A percentile compares a stretch with the other conserved stretches of the same genome.
These are phyloP conservation scores for Bubo bubo DNA, from an alignment of 2,113 vertebrate genomes.

Conservation along the genomic window DNA sequence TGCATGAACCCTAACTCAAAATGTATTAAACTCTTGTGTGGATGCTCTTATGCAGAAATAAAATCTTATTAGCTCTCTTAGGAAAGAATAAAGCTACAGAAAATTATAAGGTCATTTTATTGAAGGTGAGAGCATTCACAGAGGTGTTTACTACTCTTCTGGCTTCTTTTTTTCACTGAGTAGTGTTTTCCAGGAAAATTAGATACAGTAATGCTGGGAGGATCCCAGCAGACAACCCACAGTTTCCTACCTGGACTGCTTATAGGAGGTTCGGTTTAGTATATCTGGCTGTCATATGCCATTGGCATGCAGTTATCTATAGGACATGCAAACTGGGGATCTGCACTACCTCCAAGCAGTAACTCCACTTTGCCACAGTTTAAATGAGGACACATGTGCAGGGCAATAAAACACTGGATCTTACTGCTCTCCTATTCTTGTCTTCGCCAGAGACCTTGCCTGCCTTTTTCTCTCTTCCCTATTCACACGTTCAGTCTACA, in stretches of 20 bases:
- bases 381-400: not conserved
- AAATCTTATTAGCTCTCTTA: not conserved
- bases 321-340: not conserved
- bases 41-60: not conserved
- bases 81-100: not conserved
- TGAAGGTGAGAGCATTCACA: not conserved
- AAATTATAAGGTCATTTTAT: not conserved
- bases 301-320: not conserved
- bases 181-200: not conserved
- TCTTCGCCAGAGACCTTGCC: not conserved
- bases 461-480: not conserved
- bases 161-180: not conserved
- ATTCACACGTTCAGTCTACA: not conserved
- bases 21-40: not conserved
- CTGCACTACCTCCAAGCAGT: not conserved
- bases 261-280: not conserved
- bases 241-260: not conserved
- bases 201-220: not conserved
- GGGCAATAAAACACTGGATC: not conserved
- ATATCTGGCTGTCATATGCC: not conserved
- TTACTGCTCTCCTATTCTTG: not conserved
- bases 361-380: not conserved
- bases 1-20: not conserved
- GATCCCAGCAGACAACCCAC: fast-evolving
- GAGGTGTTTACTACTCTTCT: not conserved